phyloP scores from a whole-genome alignment of 2,888 invertebrate species.

The Trimorus sp. region DNA sequence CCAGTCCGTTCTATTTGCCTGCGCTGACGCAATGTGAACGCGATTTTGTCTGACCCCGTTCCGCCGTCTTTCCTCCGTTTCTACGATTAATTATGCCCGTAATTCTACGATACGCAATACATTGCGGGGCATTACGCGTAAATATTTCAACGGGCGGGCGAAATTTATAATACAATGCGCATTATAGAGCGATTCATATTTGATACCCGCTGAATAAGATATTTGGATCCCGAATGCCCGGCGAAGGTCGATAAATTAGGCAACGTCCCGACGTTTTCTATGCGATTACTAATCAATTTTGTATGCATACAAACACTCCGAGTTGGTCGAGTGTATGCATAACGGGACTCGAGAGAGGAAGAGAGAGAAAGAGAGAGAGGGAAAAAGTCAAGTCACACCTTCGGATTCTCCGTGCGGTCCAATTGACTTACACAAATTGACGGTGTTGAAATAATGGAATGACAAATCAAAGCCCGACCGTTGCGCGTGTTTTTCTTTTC shows the following conservation, averaged over 20 bases:
- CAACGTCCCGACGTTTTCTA: conserved; percentile 2
- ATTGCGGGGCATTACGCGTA: background rate
- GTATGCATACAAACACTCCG: conserved; percentile 8
- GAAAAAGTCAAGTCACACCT: too few relatives aligned
- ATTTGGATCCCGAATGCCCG: background rate
- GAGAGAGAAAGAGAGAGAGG: too few relatives aligned
- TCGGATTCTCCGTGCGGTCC: background rate
- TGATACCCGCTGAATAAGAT: background rate
- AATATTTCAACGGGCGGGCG: background rate
- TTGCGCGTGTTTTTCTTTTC: too few relatives aligned
- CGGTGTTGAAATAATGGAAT: conserved; percentile 31
- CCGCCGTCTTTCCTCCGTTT: too few relatives aligned
- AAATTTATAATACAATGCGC: conserved; percentile 10
- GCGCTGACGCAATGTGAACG: too few relatives aligned
- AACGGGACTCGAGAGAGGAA: too few relatives aligned
- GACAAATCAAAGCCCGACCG: conserved; percentile 13
- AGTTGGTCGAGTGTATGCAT: too few relatives aligned
- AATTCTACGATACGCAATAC: background rate
- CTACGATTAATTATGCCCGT: too few relatives aligned
- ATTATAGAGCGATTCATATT: conserved; percentile 11
- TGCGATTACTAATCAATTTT: conserved; percentile 24
- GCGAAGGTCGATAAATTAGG: background rate
- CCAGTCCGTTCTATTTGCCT: too few relatives aligned
- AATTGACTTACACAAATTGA: background rate
- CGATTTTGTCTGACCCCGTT: too few relatives aligned